Conservation (phyloP, 2,888 invertebrate species). For the Rhamnusium bicolor region DNA sequence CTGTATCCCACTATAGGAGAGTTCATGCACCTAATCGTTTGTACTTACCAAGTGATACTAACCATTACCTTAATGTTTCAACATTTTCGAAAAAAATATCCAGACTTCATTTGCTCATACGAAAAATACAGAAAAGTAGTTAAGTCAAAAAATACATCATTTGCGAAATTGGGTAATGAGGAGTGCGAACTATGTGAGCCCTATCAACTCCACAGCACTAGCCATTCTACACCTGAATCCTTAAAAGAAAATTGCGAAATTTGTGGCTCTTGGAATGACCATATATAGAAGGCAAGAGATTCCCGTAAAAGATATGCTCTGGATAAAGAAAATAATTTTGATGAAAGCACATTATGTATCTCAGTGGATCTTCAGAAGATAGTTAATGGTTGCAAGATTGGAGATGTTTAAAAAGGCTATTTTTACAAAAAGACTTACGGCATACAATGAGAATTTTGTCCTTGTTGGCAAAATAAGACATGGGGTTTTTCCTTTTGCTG, state of each 20-base stretch:
- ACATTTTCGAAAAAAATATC: conserved; percentile 34
- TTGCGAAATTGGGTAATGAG: conserved; percentile 36
- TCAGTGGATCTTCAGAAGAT: conserved; percentile 37
- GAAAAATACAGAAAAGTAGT: conserved; percentile 39
- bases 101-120: conserved; percentile 36
- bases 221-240: conserved; percentile 27
- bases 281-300: conserved; percentile 32
- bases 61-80: too few species aligned
- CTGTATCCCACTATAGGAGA: conserved; percentile 41
- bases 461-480: conserved; percentile 34
- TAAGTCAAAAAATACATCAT: conserved; percentile 22
- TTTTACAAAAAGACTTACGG: conserved; percentile 34
- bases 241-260: conserved; percentile 34
- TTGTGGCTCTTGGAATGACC: conserved; percentile 28
- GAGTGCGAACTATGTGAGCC: conserved; percentile 35
- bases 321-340: conserved; percentile 29
- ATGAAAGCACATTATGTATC: conserved; percentile 25
- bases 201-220: conserved; percentile 27
- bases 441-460: conserved; percentile 44
- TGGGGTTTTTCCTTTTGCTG: conserved; percentile 30
- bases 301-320: conserved; percentile 28
- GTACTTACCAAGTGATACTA: conserved; percentile 38
- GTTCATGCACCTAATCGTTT: conserved; percentile 37
- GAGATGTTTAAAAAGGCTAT: conserved; percentile 37
- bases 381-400: conserved; percentile 37